Evolutionary conservation across 1,140 invertebrate species (phyloP).

Genomic region (Drosophila pseudoobscura): DNA sequence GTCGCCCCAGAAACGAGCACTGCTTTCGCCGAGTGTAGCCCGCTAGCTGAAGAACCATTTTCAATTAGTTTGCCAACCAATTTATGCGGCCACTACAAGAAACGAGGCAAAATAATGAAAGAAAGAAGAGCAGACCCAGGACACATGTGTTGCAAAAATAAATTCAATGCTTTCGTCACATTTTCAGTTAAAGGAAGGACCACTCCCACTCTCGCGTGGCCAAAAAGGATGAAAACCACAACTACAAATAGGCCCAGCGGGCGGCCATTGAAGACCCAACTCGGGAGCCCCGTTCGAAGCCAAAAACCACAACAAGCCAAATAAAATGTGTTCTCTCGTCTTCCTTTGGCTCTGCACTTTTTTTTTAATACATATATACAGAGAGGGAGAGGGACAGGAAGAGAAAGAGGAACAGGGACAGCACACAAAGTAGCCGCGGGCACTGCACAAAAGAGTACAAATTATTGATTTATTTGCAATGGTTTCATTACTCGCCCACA

Average conservation of each 20-base stretch:
- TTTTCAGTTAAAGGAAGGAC: conserved; percentile 54
- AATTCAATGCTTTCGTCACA: conserved; percentile 72
- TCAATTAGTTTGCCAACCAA: conserved; percentile 76
- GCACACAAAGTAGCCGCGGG: conserved; percentile 69
- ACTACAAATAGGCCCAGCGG: conserved; percentile 64
- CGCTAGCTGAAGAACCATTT: conserved; percentile 65
- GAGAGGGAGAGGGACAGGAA: neutral
- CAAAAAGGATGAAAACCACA: conserved; percentile 66
- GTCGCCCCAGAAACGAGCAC: too few relatives aligned
- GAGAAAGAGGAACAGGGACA: too few relatives aligned
- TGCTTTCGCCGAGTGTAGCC: neutral
- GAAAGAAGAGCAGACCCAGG: conserved; percentile 37
- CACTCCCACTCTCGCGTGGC: neutral
- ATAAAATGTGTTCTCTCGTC: conserved; percentile 68
- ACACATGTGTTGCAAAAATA: conserved; percentile 44
- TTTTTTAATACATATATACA: conserved; percentile 17
- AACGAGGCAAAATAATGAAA: conserved; percentile 52
- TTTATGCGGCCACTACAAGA: conserved; percentile 67
- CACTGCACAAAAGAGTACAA: conserved; percentile 60
- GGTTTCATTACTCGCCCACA: conserved; percentile 43
- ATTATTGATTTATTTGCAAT: conserved; percentile 68
- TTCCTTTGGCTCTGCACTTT: conserved; percentile 42
- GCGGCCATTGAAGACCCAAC: conserved; percentile 13
- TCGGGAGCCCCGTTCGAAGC: conserved; percentile 32
- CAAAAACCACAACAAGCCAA: conserved; percentile 74